phyloP scores from a whole-genome alignment of 2,797 vertebrate genomes.

The Intellagama lesueurii region DNA sequence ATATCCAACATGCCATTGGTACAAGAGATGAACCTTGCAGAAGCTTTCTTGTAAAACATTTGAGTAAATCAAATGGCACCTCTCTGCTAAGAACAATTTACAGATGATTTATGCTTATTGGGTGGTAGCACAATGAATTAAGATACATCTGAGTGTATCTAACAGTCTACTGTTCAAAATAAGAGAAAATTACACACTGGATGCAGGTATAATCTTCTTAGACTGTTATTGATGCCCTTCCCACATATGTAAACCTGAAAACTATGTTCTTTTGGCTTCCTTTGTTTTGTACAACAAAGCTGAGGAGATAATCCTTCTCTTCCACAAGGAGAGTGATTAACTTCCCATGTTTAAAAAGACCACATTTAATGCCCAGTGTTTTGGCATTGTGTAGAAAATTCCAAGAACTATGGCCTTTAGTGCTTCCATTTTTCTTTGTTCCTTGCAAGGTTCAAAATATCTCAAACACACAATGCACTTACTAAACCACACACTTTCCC shows the following conservation, averaged over 20 bases:
- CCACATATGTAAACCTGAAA: background rate
- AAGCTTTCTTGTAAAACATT: background rate
- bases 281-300: background rate
- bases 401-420: background rate
- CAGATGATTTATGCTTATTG: fast-evolving
- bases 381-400: background rate
- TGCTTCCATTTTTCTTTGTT: background rate
- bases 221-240: background rate
- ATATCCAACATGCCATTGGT: background rate
- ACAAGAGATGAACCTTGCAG: background rate
- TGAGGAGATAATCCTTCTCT: background rate
- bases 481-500: background rate
- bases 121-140: fast-evolving
- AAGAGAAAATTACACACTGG: background rate
- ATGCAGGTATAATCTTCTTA: slow-evolving; percentile 5
- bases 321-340: background rate
- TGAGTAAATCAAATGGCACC: background rate
- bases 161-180: background rate
- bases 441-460: background rate
- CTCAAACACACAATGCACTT: background rate
- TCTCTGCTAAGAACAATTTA: fast-evolving
- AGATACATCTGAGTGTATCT: background rate
- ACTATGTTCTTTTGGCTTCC: background rate
- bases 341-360: background rate
- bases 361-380: background rate